Evolutionary conservation across 2,113 vertebrate species (phyloP).

Genomic region (Puffinus mauretanicus): DNA sequence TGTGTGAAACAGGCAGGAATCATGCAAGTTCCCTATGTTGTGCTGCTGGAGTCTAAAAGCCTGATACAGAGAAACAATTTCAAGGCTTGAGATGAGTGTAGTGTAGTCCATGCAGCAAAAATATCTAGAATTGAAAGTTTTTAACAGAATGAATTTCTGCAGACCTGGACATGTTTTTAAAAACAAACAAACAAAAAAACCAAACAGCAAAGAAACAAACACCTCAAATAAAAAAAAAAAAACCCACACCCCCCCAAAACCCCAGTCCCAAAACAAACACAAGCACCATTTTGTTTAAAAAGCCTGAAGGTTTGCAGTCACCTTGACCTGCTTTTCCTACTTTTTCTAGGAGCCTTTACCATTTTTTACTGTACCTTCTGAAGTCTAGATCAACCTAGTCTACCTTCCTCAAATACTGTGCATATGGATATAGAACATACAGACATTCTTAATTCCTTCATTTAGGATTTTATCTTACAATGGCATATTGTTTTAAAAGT

Average conservation of each 20-base stretch:
- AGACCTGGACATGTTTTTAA: background rate
- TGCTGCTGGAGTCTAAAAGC: background rate
- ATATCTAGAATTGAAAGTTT: background rate
- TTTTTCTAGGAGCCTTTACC: background rate
- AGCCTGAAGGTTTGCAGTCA: background rate
- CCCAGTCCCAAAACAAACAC: background rate
- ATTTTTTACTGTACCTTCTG: background rate
- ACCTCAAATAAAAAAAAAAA: background rate
- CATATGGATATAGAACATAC: background rate
- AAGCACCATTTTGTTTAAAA: background rate
- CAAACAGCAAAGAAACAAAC: background rate
- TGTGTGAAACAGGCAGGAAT: background rate
- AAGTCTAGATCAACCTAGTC: background rate
- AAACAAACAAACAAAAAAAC: background rate
- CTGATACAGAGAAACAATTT: background rate
- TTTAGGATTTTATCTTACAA: background rate
- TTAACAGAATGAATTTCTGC: background rate
- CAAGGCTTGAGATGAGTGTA: background rate
- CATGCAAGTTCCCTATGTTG: background rate
- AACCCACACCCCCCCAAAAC: too few species aligned
- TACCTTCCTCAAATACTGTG: background rate
- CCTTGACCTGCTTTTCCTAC: background rate
- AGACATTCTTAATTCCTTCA: background rate
- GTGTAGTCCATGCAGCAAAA: background rate
- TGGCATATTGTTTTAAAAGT: accelerated